Base-by-base conservation (phyloP, 2,113 vertebrate species). In the Talpa occidentalis region DNA sequence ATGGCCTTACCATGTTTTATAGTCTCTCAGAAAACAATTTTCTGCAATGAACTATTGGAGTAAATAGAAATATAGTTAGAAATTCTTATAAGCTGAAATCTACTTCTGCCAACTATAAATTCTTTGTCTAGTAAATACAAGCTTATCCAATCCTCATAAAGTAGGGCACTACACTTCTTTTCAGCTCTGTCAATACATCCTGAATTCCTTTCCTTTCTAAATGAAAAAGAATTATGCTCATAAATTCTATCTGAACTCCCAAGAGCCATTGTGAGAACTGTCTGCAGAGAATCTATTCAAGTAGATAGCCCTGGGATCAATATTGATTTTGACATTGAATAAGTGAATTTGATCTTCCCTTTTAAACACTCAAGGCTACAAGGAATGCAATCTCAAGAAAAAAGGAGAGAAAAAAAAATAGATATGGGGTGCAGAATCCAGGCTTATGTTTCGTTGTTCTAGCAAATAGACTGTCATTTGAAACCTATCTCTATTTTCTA, bases 201-300 rank as follows among this genome's bases (percentile, higher is more conserved):
- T 60, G 47, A 92, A 95, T 81, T 40, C 86, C 42, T 69, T 90
- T 96, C 64, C 44, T 91, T 91, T 91, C 60, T 93, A 89, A 94
- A 44, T 73, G 66, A 83, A 80, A 91, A 93, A 77, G 85, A 93
- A 77, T 78, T 91, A 60, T 91, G 47, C 76, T 96, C 14, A 0
- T 95, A 95, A 96, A 91, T 95, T 94, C 40, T 95, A 86, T n/a
- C 64, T 49, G 35, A 90, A 92, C 28, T 94, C 35, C 70, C 87
- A 30, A 91, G 86, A 81, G 76, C 80, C 40, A 35, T 10, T 17
- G 70, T 67, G 59, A 87, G 11, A 32, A 70, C 47, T 81, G 73
- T 49, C 79, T 76, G 89, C 54, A 1, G 56, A 90, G 80, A 96
- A 89, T 66, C 73, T 76, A 52, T 90, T 90, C 62, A 40, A 62